Conservation (phyloP, 2,113 vertebrate genomes). For the Leptobrachium leishanense region DNA sequence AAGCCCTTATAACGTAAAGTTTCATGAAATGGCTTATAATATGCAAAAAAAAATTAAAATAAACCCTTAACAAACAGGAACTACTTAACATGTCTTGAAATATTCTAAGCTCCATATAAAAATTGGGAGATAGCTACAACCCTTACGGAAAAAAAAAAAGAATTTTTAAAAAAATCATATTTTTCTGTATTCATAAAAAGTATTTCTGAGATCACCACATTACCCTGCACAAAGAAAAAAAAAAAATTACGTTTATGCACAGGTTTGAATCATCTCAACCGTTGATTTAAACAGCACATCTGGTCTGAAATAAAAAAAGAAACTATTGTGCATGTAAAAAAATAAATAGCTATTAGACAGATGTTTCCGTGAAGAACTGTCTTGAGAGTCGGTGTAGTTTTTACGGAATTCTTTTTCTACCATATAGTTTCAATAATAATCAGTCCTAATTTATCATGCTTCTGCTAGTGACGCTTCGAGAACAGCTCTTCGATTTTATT, state of each 20-base stretch:
- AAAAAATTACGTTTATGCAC: neutral
- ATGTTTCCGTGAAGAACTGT: slow-evolving; percentile 20
- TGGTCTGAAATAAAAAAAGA: slow-evolving; percentile 42
- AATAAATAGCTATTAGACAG: slow-evolving; percentile 46
- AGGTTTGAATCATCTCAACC: slow-evolving; percentile 56
- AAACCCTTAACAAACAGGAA: too few relatives aligned
- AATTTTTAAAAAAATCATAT: neutral
- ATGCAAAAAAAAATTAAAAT: neutral
- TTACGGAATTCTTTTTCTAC: slow-evolving; percentile 49
- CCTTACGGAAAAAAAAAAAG: neutral
- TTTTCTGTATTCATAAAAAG: neutral
- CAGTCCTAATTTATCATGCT: slow-evolving; percentile 71
- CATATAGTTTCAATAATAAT: slow-evolving; percentile 61
- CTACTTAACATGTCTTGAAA: neutral
- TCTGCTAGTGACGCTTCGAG: slow-evolving; percentile 62
- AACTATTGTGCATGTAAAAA: slow-evolving; percentile 48
- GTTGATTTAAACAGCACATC: slow-evolving; percentile 35
- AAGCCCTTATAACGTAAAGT: neutral
- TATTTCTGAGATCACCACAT: neutral
- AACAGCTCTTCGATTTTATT: slow-evolving; percentile 13
- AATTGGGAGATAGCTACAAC: neutral
- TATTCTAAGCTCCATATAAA: neutral
- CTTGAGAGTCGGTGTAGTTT: slow-evolving; percentile 2
- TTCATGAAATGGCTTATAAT: neutral
- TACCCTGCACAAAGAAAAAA: slow-evolving; percentile 2